Percentiles rank a stretch among this genome's conserved stretches.
These are phyloP conservation scores for Onychostruthus taczanowskii DNA, from an alignment of 2,113 vertebrate species.

Conservation along the genomic window DNA sequence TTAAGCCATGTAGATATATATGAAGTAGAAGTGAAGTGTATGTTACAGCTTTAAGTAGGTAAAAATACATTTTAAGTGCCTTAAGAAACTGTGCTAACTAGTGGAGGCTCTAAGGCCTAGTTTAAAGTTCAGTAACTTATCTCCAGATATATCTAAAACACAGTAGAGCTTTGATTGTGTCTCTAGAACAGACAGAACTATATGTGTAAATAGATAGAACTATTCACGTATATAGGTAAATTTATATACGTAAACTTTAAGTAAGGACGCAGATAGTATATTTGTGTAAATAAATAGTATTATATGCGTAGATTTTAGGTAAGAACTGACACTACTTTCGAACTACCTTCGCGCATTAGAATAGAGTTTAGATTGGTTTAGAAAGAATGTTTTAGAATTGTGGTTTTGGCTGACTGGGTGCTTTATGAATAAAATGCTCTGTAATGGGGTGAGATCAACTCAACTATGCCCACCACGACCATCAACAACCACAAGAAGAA, in stretches of 20 bases:
- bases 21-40: background rate
- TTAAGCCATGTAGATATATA: background rate
- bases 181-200: background rate
- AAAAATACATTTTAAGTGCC: background rate
- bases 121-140: background rate
- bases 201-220: background rate
- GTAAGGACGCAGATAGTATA: background rate
- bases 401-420: background rate
- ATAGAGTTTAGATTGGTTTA: background rate
- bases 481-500: background rate
- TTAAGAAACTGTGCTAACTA: background rate
- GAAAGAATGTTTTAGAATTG: background rate
- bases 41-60: background rate
- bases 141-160: too few relatives aligned
- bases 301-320: background rate
- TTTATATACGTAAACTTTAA: background rate
- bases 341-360: background rate
- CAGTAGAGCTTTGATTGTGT: background rate
- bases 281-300: background rate
- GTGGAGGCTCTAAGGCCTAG: background rate
- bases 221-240: background rate
- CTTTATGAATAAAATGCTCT: background rate
- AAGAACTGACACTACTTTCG: background rate
- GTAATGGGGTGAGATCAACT: fast-evolving
- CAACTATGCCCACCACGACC: too few relatives aligned